A percentile compares a stretch with the other conserved stretches of the same genome.
Evolutionary conservation across 2,888 invertebrate genomes (phyloP).

Genomic region (Hermodice carunculata): DNA sequence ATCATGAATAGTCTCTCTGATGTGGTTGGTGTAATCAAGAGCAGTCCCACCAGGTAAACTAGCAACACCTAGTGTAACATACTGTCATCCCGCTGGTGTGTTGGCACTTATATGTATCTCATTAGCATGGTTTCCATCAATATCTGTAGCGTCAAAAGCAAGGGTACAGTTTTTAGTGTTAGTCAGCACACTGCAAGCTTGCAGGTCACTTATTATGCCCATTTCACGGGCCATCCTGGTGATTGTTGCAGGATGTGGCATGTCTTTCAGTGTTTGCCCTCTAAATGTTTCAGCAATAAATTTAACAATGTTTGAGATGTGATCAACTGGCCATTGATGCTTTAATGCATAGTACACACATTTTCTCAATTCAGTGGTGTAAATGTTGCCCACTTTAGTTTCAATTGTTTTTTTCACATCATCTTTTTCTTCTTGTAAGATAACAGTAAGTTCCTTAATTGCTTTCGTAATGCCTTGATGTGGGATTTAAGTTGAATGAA

Average conservation of each 20-base stretch:
- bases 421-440: too few species aligned
- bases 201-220: slow-evolving; percentile 8
- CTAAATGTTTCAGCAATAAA: background rate
- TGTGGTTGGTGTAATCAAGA: slow-evolving; percentile 1
- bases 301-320: background rate
- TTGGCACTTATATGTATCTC: background rate
- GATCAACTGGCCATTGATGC: slow-evolving; percentile 6
- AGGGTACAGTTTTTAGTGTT: background rate
- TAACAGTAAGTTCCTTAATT: too few species aligned
- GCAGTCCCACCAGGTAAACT: background rate
- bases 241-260: background rate
- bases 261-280: background rate
- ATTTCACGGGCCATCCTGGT: slow-evolving; percentile 6
- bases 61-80: background rate
- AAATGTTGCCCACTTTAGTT: background rate
- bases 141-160: slow-evolving; percentile 6
- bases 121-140: slow-evolving; percentile 6
- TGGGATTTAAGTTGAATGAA: too few species aligned
- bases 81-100: background rate
- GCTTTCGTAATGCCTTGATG: too few species aligned
- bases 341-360: background rate
- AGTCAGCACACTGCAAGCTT: background rate
- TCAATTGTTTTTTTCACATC: too few species aligned
- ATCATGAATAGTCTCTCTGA: background rate
- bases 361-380: background rate